Base-by-base conservation (phyloP, 1,140 invertebrate genomes). In the Pogonus chalceus region DNA sequence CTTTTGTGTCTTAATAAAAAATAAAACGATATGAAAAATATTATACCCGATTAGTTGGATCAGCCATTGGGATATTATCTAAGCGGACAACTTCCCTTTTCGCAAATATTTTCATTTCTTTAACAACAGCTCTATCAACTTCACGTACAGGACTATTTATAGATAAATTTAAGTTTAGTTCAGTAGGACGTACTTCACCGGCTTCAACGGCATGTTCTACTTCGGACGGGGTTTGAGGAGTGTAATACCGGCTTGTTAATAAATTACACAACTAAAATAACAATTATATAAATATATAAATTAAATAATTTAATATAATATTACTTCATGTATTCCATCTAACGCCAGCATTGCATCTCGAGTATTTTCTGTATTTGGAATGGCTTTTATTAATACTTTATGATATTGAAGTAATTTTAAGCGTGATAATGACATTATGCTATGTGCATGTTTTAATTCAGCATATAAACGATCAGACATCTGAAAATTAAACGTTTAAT, bases 351-450 rank as follows among this genome's bases (percentile, higher is more conserved):
- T 10, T n/a, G 20, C 21, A 22, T 49, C 47, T 22, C n/a, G 23
- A n/a, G 10, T 22, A 24, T 49, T 49, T 21, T 22, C 16, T 21
- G 16, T 22, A 14, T 31, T 31, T 7, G 7, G 7, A 24, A 49
- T 9, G 14, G 47, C 10, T 3, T 23, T 22, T 12, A 23, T 12
- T 22, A 49, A 49, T 49, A 49, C 23, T 49, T 49, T 49, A 49
- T 49, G 47, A 49, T 49, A 49, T n/a, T 49, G 47, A 22, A 21
- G 4, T 24, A 49, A 18, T 49, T 49, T 49, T 49, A 49, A 23
- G 10, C 21, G 23, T 12, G 16, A 49, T 24, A 49, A 49, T 10
- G 47, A 10, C 47, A 49, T 49, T 49, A 49, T 22, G 23, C 21
- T 49, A 23, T 24, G 20, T 1, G 47, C 47, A 49, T 49, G 47